These are phyloP conservation scores for Drosophila rubida DNA, from an alignment of 2,888 invertebrate genomes.

Conservation along the genomic window DNA sequence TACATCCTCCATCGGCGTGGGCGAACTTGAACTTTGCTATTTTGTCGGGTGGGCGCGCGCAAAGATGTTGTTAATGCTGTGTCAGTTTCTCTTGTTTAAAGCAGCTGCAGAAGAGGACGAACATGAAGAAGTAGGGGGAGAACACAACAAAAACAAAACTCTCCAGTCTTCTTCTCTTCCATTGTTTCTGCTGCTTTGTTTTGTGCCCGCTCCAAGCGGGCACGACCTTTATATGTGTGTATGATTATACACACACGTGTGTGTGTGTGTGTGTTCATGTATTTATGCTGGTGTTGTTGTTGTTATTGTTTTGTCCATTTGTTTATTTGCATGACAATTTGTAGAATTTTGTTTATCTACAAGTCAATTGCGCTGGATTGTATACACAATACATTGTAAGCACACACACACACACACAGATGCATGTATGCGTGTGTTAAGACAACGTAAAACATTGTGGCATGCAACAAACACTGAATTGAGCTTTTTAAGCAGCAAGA, in stretches of 20 bases:
- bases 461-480: constrained; percentile 47
- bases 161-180: constrained; percentile 17
- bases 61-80: constrained; percentile 32
- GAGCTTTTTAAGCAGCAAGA: constrained; percentile 28
- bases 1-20: constrained; percentile 34
- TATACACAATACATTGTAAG: constrained; percentile 3
- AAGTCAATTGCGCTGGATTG: constrained; percentile 45
- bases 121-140: constrained; percentile 17
- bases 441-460: constrained; percentile 19
- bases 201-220: constrained; percentile 44
- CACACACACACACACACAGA: neutral
- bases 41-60: constrained; percentile 45
- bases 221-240: constrained; percentile 57
- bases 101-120: constrained; percentile 15
- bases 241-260: neutral
- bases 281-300: constrained; percentile 10
- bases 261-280: constrained; percentile 1
- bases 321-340: constrained; percentile 71
- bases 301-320: constrained; percentile 38
- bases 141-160: constrained; percentile 31
- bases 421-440: neutral
- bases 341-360: constrained; percentile 56
- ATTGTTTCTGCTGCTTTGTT: constrained; percentile 51
- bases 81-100: constrained; percentile 43
- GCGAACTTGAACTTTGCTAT: constrained; percentile 63